These are phyloP conservation scores for Petrolisthes cinctipes DNA, from an alignment of 2,888 invertebrate genomes.

Conservation along the genomic window DNA sequence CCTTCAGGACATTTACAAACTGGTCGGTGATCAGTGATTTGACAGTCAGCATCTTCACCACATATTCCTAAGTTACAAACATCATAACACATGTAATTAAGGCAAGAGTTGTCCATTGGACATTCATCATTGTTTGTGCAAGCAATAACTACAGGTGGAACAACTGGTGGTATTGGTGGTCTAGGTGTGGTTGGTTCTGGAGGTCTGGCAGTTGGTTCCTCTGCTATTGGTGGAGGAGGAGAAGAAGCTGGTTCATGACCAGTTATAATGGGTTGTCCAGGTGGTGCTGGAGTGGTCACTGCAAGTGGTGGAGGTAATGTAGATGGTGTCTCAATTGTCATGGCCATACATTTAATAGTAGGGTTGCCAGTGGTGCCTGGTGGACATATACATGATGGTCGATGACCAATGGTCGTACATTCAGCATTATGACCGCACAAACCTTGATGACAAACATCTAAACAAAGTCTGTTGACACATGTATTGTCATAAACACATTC, in stretches of 20 bases:
- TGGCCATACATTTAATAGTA: conserved; percentile 64
- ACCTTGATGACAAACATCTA: conserved; percentile 74
- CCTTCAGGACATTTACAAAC: conserved; percentile 80
- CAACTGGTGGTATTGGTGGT: conserved; percentile 13
- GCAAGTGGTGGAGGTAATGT: conserved; percentile 18
- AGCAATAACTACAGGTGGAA: conserved; percentile 45
- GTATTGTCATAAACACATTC: conserved; percentile 55
- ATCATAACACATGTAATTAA: conserved; percentile 79
- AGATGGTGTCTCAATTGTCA: conserved; percentile 35
- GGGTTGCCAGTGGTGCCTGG: conserved; percentile 67
- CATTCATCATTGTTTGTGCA: conserved; percentile 74
- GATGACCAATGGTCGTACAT: conserved; percentile 77
- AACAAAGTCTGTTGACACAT: conserved; percentile 49
- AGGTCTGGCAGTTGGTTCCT: conserved; percentile 21
- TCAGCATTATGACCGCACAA: conserved; percentile 83
- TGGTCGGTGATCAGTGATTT: conserved; percentile 78
- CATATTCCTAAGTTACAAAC: conserved; percentile 78
- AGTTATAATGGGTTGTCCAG: conserved; percentile 35
- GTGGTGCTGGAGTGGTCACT: conserved; percentile 10
- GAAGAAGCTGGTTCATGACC: background rate
- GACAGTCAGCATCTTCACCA: conserved; percentile 83
- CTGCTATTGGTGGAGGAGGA: conserved; percentile 19
- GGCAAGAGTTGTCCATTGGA: conserved; percentile 81
- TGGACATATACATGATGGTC: conserved; percentile 63
- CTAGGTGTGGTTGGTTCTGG: conserved; percentile 27